Evolutionary conservation across 1,140 invertebrate genomes (phyloP).

Genomic region (Trialeurodes vaporariorum): DNA sequence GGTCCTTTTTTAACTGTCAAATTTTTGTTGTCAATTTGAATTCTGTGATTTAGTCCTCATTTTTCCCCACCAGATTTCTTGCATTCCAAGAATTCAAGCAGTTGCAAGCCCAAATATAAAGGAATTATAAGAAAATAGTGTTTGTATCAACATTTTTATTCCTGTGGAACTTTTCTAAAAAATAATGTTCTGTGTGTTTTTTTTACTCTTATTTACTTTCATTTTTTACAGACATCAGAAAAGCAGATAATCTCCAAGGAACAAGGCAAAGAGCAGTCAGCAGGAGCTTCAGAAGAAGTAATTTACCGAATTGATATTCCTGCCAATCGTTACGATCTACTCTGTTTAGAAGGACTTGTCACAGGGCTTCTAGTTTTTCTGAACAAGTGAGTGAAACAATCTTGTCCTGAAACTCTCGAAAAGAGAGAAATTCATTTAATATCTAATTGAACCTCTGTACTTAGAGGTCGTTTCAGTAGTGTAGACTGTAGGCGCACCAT

Average conservation of each 20-base stretch:
- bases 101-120: neutral
- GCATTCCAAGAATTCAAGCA: too few species aligned
- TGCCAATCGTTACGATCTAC: constrained; percentile 93
- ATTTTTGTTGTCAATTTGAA: too few species aligned
- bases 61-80: too few species aligned
- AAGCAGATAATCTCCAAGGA: constrained; percentile 83
- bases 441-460: too few species aligned
- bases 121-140: neutral
- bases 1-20: too few species aligned
- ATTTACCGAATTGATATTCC: constrained; percentile 96
- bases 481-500: too few species aligned
- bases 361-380: constrained; percentile 78
- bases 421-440: too few species aligned
- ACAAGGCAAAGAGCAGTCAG: constrained; percentile 54
- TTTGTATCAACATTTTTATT: neutral
- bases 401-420: too few species aligned
- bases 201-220: too few species aligned
- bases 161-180: constrained; percentile 6
- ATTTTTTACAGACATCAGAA: constrained; percentile 65
- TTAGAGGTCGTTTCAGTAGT: too few species aligned
- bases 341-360: constrained; percentile 88
- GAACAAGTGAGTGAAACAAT: constrained; percentile 73
- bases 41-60: too few species aligned
- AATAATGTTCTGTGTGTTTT: too few species aligned
- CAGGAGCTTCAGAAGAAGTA: constrained; percentile 59